These are phyloP conservation scores for Masticophis lateralis DNA, from an alignment of 2,797 vertebrate genomes.

Conservation along the genomic window DNA sequence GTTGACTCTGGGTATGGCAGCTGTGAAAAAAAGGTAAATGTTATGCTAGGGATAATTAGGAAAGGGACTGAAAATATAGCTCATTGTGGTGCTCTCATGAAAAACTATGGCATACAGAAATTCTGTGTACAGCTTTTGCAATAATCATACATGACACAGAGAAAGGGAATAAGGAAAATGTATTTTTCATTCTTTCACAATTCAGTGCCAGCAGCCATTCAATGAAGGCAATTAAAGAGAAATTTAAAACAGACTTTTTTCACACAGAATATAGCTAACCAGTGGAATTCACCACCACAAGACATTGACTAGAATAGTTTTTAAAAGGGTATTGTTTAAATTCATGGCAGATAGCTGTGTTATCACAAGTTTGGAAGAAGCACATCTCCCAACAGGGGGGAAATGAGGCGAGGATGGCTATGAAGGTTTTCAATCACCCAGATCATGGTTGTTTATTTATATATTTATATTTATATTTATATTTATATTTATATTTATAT, in stretches of 20 bases:
- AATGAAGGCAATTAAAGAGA: background rate
- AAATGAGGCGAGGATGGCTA: background rate
- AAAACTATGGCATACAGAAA: background rate
- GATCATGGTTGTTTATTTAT: background rate
- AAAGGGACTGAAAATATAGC: background rate
- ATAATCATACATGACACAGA: background rate
- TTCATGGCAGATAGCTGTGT: background rate
- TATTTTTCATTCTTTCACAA: background rate
- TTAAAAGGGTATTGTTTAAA: background rate
- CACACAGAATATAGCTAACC: background rate
- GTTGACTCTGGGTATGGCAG: background rate
- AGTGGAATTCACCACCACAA: background rate
- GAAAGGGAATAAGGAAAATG: background rate
- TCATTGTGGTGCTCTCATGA: background rate
- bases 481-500: too few species aligned
- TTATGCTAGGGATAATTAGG: background rate
- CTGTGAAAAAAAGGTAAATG: background rate
- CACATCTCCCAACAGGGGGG: background rate
- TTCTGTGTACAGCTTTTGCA: background rate
- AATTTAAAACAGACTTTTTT: background rate
- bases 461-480: too few species aligned
- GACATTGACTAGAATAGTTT: background rate
- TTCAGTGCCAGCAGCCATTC: background rate
- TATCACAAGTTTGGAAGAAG: background rate
- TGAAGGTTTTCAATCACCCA: background rate